phyloP scores from a whole-genome alignment of 2,797 vertebrate genomes.

The Cynodonichthys magdalenae region DNA sequence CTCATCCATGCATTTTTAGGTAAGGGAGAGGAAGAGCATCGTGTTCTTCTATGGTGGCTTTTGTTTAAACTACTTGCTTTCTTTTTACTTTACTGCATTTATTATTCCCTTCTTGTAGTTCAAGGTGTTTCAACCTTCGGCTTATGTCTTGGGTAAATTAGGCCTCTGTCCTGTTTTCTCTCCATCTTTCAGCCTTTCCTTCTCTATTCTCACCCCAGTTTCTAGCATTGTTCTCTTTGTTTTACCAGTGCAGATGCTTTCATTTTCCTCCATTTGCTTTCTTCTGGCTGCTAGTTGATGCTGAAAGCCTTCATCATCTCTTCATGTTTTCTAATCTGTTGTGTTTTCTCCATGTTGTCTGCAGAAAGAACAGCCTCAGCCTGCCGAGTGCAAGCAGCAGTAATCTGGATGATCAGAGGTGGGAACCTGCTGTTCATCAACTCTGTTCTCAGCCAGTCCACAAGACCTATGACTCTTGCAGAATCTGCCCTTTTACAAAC shows the following conservation, averaged over 20 bases:
- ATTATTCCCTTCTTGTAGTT: conserved; percentile 31
- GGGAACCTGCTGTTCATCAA: conserved; percentile 63
- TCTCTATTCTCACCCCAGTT: conserved; percentile 40
- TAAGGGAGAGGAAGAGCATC: conserved; percentile 87
- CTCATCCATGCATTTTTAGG: conserved; percentile 97
- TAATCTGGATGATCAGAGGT: conserved; percentile 82
- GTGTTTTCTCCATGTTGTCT: conserved; percentile 19
- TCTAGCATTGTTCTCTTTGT: conserved; percentile 48
- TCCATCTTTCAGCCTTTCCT: conserved; percentile 14
- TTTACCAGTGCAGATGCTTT: conserved; percentile 31
- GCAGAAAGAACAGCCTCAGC: conserved; percentile 92
- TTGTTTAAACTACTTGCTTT: conserved; percentile 47
- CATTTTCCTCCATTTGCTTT: conserved; percentile 36
- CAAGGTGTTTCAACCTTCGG: conserved; percentile 13
- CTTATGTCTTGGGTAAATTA: conserved; percentile 37
- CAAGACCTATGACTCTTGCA: conserved; percentile 68
- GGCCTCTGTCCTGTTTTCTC: conserved; percentile 2
- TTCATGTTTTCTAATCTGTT: not conserved
- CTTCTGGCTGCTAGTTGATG: conserved; percentile 13
- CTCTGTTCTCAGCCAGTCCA: conserved; percentile 65
- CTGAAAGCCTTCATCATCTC: conserved; percentile 11
- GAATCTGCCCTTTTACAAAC: conserved; percentile 80
- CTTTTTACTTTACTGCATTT: conserved; percentile 39
- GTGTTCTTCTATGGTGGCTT: conserved; percentile 43
- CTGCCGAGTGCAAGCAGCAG: conserved; percentile 98